A percentile compares a stretch with the other conserved stretches of the same genome.
Evolutionary conservation across 2,113 vertebrate genomes (phyloP).

Genomic region (Melanerpes aurifrons): DNA sequence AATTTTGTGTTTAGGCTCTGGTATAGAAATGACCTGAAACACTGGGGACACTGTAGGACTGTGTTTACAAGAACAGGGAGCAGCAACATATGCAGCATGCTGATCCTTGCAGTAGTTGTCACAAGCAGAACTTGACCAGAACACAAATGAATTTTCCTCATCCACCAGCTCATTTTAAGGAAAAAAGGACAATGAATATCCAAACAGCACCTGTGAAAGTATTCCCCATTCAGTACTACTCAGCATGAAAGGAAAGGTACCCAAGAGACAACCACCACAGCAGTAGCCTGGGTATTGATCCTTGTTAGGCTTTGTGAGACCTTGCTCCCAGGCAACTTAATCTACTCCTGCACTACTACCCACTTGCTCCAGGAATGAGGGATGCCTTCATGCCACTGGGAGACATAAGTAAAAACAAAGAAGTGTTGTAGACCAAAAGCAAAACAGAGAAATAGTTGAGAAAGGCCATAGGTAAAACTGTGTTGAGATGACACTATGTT

Average conservation of each 20-base stretch:
- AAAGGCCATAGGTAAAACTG: background rate
- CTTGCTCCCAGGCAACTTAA: background rate
- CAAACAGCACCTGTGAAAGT: background rate
- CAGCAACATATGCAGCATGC: background rate
- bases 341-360: background rate
- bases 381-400: background rate
- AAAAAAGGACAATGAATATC: background rate
- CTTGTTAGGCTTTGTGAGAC: background rate
- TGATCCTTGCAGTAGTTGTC: background rate
- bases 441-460: background rate
- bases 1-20: background rate
- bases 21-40: background rate
- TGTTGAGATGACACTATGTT: background rate
- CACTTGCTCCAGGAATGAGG: background rate
- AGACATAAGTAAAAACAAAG: background rate
- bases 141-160: background rate
- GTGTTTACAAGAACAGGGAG: accelerated
- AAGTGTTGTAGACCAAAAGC: background rate
- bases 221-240: background rate
- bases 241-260: background rate
- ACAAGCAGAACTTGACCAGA: background rate
- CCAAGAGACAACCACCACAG: background rate
- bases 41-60: background rate
- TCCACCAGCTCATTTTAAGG: background rate
- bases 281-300: too few relatives aligned